Evolutionary conservation across 2,888 invertebrate species (phyloP), one percentile per base, ranked within the genome.

Genomic region (Caenorhabditis macrosperma): DNA sequence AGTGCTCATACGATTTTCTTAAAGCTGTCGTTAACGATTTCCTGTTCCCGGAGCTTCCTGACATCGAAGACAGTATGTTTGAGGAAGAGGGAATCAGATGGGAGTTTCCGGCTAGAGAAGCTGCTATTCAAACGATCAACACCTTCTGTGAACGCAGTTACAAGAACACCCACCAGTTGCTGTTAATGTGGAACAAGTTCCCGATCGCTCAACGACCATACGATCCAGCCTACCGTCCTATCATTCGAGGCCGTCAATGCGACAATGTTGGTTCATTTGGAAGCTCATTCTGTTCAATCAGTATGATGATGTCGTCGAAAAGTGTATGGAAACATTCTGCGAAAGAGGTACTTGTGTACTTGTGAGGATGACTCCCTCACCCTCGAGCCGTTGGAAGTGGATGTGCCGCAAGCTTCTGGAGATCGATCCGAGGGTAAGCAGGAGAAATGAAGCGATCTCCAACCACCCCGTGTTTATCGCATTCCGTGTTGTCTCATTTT

Each of bases 321-420:
- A 80, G 24, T 69, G 75, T 33, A 22, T 87, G 93, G 82, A 92
- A 92, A 86, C 93, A 93, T 80, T 80, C 52, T 80, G 75, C 88
- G 93, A 92, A 46, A 93, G 93, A 7, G 93, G 93, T 55, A 93
- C 93, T 2, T 93, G 93, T 84, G 20, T 17, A 6, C 17, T 44
- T 20, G 17, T 17, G 17, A 17, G 20, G 44, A 44, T n/a, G 44
- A 44, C 5, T 44, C 44, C 6, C 12, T 44, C 17, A 17, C 44
- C 2, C 17, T 44, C 30, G 30, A 30, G 24, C 22, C 28, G 6
- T 33, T 55, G 28, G 54, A 57, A 12, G 59, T 44, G 3, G 44
- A 44, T 20, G 44, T 48, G 48, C 26, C 48, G 12, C 48, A 24
- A 12, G 26, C 22, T 48, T 48, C 48, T 2, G 48, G 9, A 6